Conservation (phyloP, 1,140 invertebrate species). For the Euwallacea fornicatus region DNA sequence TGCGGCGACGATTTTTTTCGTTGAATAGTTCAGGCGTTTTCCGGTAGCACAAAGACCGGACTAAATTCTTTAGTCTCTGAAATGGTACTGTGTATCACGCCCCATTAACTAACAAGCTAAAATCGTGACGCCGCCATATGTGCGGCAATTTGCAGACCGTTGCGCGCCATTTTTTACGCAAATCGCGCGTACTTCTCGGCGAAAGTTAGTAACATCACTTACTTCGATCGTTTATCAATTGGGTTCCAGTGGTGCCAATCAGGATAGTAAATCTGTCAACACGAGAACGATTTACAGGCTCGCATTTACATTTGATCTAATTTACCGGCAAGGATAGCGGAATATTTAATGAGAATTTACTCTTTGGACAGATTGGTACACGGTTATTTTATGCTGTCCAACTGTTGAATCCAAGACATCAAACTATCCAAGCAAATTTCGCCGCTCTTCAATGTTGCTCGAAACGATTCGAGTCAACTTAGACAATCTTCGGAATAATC, state of each 20-base stretch:
- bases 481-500: no score
- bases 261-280: not conserved
- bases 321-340: no score
- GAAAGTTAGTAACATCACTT: constrained; percentile 36
- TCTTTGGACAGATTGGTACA: no score
- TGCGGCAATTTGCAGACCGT: constrained; percentile 35
- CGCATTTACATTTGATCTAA: no score
- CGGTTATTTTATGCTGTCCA: not conserved
- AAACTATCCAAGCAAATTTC: no score
- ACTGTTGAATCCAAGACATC: not conserved
- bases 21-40: constrained; percentile 17
- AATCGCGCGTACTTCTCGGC: constrained; percentile 24
- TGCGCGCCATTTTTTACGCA: constrained; percentile 33
- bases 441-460: no score
- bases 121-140: constrained; percentile 36
- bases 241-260: constrained; percentile 29
- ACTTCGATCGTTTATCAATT: constrained; percentile 33
- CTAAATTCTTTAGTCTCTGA: constrained; percentile 28
- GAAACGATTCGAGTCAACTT: no score
- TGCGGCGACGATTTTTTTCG: constrained; percentile 5
- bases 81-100: constrained; percentile 31
- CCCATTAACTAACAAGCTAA: constrained; percentile 37
- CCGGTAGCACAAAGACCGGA: constrained; percentile 21
- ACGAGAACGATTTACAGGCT: not conserved
- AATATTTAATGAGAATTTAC: no score